Conservation (phyloP, 2,113 vertebrate genomes). For the Tonatia bakeri region DNA sequence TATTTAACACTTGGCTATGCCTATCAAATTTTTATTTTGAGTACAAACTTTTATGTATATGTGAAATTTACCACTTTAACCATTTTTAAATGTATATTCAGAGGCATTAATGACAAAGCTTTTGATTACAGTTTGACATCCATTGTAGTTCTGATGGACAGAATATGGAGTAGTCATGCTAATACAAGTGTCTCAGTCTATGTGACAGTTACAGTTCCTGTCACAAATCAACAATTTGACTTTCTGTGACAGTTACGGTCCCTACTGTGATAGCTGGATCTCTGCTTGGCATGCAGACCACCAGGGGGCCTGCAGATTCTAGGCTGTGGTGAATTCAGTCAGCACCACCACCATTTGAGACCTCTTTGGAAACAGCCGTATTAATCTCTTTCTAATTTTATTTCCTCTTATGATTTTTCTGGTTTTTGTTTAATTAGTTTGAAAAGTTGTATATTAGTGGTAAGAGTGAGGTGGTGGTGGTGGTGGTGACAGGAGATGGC, state of each 20-base stretch:
- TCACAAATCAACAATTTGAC: background rate
- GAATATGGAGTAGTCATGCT: background rate
- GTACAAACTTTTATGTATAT: background rate
- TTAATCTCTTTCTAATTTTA: background rate
- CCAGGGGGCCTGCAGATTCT: background rate
- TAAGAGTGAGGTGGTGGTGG: background rate
- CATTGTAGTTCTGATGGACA: background rate
- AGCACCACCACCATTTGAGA: background rate
- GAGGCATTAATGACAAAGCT: background rate
- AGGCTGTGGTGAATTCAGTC: background rate
- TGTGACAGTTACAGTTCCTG: background rate
- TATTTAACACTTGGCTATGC: background rate
- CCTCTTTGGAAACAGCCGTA: background rate
- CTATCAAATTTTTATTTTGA: background rate
- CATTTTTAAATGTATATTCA: background rate
- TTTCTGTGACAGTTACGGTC: background rate
- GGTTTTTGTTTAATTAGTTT: background rate
- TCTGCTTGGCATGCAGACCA: background rate
- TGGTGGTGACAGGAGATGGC: background rate
- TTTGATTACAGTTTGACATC: background rate
- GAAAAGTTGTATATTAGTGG: background rate
- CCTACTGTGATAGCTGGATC: background rate
- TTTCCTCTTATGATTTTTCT: background rate
- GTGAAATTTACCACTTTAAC: background rate
- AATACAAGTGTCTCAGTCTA: background rate